Base-by-base conservation (phyloP, 2,888 invertebrate genomes). In the Cataglyphis livida region DNA sequence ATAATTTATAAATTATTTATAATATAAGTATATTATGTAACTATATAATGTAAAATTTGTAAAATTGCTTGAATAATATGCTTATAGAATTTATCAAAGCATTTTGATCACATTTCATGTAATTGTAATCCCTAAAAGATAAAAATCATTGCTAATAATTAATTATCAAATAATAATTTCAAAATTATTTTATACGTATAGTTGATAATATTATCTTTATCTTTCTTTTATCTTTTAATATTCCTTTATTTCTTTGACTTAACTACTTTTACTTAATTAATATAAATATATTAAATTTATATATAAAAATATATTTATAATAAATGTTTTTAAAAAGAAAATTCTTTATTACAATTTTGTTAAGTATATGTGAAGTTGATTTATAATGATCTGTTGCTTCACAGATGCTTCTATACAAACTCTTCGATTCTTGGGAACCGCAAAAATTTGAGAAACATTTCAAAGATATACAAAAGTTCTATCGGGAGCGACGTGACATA, bases 361-460 rank as follows among this genome's bases (percentile, higher is more conserved):
- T 38, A 10, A 25, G 6, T 28, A 57, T 59, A 35, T 21, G 6
- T 10, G 0, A n/a, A 38, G 15, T 28, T 25, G 9, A 66, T 54
- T 38, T 32, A n/a, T 1, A 75, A 75, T 25, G n/a, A 44, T 32
- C n/a, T 73, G 35, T 92, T 93, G 1, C 25, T 25, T 25, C 25
- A 25, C 92, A 96, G 96, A 95, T 96, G 57, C 87, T 96, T n/a
- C 91, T 96, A 3, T 93, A 95, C 85, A 95, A 96, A 88, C 94
- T 96, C 0, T 91, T 97, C 12, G 93, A 95, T 35, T 84, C 92
- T 18, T 97, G 96, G 97, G 96, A 95, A 62, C 94, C 95, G 48
- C 94, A 95, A 0, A 96, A 96, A 2, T 95, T 97, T 4, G 93
- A 96, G 0, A 89, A 95, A 0, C 97, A 97, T 92, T 95, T 97